Conservation (phyloP, 2,113 vertebrate species). For the Craseonycteris thonglongyai region DNA sequence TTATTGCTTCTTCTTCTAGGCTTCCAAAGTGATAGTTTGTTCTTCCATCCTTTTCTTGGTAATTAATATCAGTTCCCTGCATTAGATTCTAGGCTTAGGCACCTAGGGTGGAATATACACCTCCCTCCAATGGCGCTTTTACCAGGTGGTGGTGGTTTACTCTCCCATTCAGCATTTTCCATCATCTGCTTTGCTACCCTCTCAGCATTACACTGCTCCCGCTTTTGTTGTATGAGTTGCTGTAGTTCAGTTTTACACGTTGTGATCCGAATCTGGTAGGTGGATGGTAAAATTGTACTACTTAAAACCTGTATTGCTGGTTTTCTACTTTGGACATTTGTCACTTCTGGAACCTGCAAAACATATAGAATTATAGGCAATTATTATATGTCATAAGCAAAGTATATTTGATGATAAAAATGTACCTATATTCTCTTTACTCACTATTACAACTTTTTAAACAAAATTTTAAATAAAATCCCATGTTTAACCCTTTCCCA, state of each 20-base stretch:
- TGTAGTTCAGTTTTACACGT: constrained; percentile 95
- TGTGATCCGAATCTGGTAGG: constrained; percentile 91
- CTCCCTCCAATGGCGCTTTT: neutral
- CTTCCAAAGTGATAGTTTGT: neutral
- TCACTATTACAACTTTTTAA: neutral
- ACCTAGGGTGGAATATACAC: neutral
- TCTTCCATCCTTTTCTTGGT: neutral
- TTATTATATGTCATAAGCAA: neutral
- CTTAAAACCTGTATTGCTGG: constrained; percentile 79
- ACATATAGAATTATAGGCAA: neutral
- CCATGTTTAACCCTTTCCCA: too few relatives aligned
- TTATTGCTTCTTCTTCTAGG: neutral
- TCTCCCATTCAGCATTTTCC: constrained; percentile 98
- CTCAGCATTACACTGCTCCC: constrained; percentile 95
- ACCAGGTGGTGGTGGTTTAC: constrained; percentile 94
- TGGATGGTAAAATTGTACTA: constrained; percentile 77
- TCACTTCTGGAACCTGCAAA: constrained; percentile 83
- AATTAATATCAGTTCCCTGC: neutral
- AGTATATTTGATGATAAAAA: neutral
- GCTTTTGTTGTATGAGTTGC: constrained; percentile 95
- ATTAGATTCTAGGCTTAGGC: too few relatives aligned
- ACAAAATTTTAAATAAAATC: too few relatives aligned
- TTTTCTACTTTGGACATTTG: constrained; percentile 81
- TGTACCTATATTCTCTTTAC: neutral
- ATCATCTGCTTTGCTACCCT: constrained; percentile 96